phyloP scores from a whole-genome alignment of 1,140 invertebrate species.

The Drosophila orena region DNA sequence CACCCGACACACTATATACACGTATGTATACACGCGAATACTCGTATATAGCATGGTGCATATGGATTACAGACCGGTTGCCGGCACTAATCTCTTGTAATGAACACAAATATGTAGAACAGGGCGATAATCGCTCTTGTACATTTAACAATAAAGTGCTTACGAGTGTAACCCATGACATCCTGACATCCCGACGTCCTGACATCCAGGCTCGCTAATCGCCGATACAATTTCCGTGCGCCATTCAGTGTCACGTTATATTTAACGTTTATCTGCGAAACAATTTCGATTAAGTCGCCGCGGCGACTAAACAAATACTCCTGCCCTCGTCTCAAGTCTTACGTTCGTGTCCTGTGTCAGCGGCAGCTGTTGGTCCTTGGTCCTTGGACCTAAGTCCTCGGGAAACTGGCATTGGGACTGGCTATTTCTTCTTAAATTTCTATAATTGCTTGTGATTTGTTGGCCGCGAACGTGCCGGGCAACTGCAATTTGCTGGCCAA shows the following conservation, averaged over 20 bases:
- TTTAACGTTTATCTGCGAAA: slow-evolving; percentile 78
- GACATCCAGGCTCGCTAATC: slow-evolving; percentile 31
- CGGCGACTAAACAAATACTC: slow-evolving; percentile 48
- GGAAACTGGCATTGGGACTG: slow-evolving; percentile 10
- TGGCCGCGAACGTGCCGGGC: slow-evolving; percentile 76
- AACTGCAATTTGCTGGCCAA: slow-evolving; percentile 75
- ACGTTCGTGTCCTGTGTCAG: slow-evolving; percentile 74
- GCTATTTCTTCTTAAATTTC: slow-evolving; percentile 81
- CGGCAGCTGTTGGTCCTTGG: slow-evolving; percentile 62
- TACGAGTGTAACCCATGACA: slow-evolving; percentile 54
- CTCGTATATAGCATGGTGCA: not conserved
- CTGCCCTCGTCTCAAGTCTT: slow-evolving; percentile 38
- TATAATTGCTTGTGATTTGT: slow-evolving; percentile 84
- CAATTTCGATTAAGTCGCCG: slow-evolving; percentile 73
- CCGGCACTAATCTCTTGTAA: slow-evolving; percentile 79
- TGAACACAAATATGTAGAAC: slow-evolving; percentile 80
- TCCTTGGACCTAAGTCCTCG: not conserved
- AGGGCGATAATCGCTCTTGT: slow-evolving; percentile 79
- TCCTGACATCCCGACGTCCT: slow-evolving; percentile 14
- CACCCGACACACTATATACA: slow-evolving; percentile 5
- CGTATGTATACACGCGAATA: not conserved
- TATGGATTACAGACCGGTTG: slow-evolving; percentile 77
- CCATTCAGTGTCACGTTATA: slow-evolving; percentile 66
- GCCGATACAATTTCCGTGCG: slow-evolving; percentile 21
- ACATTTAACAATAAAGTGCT: slow-evolving; percentile 73